These are phyloP conservation scores for Phthorimaea operculella DNA, from an alignment of 1,140 invertebrate species.

Conservation along the genomic window DNA sequence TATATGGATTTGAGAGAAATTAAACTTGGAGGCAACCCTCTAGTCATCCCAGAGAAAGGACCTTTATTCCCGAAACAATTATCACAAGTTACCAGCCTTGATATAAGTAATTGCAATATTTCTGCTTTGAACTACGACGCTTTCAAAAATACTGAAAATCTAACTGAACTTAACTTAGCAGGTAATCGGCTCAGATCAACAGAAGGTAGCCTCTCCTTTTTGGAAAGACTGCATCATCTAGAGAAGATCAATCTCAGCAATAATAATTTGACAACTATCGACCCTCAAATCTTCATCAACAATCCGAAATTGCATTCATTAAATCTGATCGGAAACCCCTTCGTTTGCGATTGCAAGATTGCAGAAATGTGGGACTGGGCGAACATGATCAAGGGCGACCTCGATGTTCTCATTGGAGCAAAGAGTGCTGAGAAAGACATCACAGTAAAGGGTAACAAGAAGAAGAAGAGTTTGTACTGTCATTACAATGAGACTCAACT, in stretches of 20 bases:
- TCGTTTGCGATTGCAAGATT: slow-evolving; percentile 76
- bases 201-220: slow-evolving; percentile 66
- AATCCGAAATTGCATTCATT: slow-evolving; percentile 70
- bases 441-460: slow-evolving; percentile 69
- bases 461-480: slow-evolving; percentile 74
- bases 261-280: slow-evolving; percentile 72
- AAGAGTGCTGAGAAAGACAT: slow-evolving; percentile 71
- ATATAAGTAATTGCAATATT: slow-evolving; percentile 75
- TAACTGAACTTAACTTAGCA: slow-evolving; percentile 73
- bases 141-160: slow-evolving; percentile 71
- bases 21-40: slow-evolving; percentile 76
- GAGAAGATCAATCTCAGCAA: slow-evolving; percentile 73
- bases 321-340: slow-evolving; percentile 76
- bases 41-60: slow-evolving; percentile 69
- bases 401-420: slow-evolving; percentile 74
- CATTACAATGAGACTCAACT: slow-evolving; percentile 71
- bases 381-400: slow-evolving; percentile 71
- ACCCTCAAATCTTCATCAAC: slow-evolving; percentile 67
- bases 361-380: slow-evolving; percentile 81
- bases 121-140: slow-evolving; percentile 70
- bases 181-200: slow-evolving; percentile 69
- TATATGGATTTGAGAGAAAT: slow-evolving; percentile 76
- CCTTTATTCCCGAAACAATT: slow-evolving; percentile 73
- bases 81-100: slow-evolving; percentile 72
- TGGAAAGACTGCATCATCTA: slow-evolving; percentile 70